A percentile compares a stretch with the other conserved stretches of the same genome.
These are phyloP conservation scores for Sebastes nivosus DNA, from an alignment of 2,797 vertebrate genomes.

Conservation along the genomic window DNA sequence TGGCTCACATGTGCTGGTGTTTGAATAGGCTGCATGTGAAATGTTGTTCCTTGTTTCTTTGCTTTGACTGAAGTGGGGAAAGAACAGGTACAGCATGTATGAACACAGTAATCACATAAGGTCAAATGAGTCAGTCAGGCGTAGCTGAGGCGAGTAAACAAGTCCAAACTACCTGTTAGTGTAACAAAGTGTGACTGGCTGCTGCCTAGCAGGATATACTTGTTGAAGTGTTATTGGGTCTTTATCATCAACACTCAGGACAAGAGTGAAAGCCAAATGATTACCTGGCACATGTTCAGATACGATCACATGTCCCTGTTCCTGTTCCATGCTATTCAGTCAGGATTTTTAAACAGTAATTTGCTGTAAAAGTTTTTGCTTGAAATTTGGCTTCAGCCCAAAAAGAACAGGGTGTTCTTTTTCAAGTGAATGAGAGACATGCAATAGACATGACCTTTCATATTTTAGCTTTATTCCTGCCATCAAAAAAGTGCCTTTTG, in stretches of 20 bases:
- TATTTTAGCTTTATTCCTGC: background rate
- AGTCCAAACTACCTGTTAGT: conserved; percentile 75
- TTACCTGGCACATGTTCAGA: background rate
- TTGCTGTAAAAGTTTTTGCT: background rate
- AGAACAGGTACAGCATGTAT: conserved; percentile 15
- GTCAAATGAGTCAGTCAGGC: conserved; percentile 66
- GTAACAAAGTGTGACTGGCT: conserved; percentile 52
- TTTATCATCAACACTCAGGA: conserved; percentile 42
- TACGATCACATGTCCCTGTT: background rate
- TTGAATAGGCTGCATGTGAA: conserved; percentile 28
- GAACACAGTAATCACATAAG: conserved; percentile 25
- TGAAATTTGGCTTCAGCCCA: background rate
- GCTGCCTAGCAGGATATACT: conserved; percentile 63
- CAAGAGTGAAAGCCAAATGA: conserved; percentile 14
- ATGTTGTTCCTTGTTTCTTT: conserved; percentile 31
- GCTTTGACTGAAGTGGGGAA: conserved; percentile 7
- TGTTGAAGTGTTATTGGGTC: conserved; percentile 46
- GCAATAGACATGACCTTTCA: background rate
- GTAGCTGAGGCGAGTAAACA: conserved; percentile 64
- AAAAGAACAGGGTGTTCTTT: background rate
- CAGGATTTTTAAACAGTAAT: background rate
- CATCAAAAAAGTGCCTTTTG: background rate
- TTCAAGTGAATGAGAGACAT: background rate
- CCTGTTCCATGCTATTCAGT: background rate
- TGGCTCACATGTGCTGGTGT: background rate